Conservation (phyloP, 2,888 invertebrate species). For the Hypercompe scribonia region DNA sequence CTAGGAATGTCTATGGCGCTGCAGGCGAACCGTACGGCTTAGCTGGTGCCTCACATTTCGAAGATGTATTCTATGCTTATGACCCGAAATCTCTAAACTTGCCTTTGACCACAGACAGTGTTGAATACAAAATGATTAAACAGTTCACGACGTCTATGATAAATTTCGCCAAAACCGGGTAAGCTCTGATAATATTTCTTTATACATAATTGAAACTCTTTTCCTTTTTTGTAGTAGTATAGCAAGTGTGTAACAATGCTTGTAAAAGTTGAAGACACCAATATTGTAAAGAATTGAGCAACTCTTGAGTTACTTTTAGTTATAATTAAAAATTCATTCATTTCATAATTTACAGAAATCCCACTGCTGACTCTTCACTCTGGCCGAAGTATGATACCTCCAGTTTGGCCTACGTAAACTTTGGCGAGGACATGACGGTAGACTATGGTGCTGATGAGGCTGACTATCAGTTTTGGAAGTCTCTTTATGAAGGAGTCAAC, state of each 20-base stretch:
- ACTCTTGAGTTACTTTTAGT: background rate
- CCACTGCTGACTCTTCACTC: background rate
- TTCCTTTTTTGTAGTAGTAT: background rate
- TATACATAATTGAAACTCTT: background rate
- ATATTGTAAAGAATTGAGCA: background rate
- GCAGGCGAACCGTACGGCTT: constrained; percentile 52
- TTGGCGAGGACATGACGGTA: constrained; percentile 19
- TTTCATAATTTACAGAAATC: background rate
- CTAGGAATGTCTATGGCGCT: constrained; percentile 54
- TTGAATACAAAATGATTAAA: constrained; percentile 26
- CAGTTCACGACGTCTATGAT: constrained; percentile 24
- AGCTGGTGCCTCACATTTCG: constrained; percentile 58
- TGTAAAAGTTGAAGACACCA: background rate
- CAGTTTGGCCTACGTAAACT: background rate
- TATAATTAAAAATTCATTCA: background rate
- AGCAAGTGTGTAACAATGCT: background rate
- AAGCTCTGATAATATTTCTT: constrained; percentile 7
- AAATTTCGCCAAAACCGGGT: constrained; percentile 35
- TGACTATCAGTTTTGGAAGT: constrained; percentile 3
- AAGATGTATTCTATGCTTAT: constrained; percentile 64
- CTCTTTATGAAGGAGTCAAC: background rate
- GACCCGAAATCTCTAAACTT: constrained; percentile 34
- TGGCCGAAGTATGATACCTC: background rate
- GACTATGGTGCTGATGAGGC: constrained; percentile 14
- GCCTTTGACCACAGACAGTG: constrained; percentile 9